Evolutionary conservation across 2,113 vertebrate genomes (phyloP).

Genomic region (Xenopus tropicalis): UCB_Xtro_10.0 CM004445.2:52882501-52883000

Average conservation of each 20-base stretch:
- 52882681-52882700: constrained; percentile 81
- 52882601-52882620: constrained; percentile 62
- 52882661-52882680: constrained; percentile 85
- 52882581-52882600: constrained; percentile 60
- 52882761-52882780: background rate
- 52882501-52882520: constrained; percentile 56
- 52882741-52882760: constrained; percentile 34
- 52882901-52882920: too few species aligned
- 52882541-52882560: constrained; percentile 53
- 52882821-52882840: background rate
- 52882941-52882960: background rate
- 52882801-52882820: background rate
- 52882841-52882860: background rate
- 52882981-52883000: too few species aligned
- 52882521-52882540: constrained; percentile 49
- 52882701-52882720: constrained; percentile 79
- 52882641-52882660: constrained; percentile 90
- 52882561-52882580: constrained; percentile 47
- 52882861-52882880: too few species aligned
- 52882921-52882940: too few species aligned
- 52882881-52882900: too few species aligned
- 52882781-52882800: background rate
- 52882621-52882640: constrained; percentile 81
- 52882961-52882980: background rate
- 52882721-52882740: constrained; percentile 74